Percentiles rank a stretch among this genome's conserved stretches.
These are phyloP conservation scores for Drosophila diplacantha DNA, from an alignment of 2,888 invertebrate genomes.

Conservation along the genomic window DNA sequence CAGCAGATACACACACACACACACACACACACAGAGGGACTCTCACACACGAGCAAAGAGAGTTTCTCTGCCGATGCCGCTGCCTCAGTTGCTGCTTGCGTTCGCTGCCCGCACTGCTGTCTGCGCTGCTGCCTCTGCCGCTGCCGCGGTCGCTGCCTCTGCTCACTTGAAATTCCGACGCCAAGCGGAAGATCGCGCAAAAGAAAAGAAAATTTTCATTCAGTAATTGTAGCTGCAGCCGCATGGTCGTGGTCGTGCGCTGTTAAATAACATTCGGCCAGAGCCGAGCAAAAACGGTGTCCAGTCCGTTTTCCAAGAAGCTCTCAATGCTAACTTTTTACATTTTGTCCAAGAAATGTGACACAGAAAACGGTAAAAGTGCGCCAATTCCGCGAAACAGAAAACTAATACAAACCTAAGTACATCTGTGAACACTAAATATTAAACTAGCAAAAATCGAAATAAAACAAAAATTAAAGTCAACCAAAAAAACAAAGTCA, in stretches of 20 bases:
- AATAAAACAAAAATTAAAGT: constrained; percentile 13
- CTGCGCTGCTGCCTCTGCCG: constrained; percentile 15
- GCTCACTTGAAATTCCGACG: constrained; percentile 24
- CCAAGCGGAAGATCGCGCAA: constrained; percentile 67
- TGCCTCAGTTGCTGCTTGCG: background rate
- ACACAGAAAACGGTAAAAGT: constrained; percentile 3
- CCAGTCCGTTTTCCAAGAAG: constrained; percentile 8
- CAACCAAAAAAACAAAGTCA: constrained; percentile 30
- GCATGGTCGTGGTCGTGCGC: constrained; percentile 58
- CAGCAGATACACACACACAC: constrained; percentile 36
- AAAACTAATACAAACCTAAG: background rate
- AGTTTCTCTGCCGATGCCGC: constrained; percentile 28
- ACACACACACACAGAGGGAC: constrained; percentile 21
- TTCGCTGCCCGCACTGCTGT: constrained; percentile 25
- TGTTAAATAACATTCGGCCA: constrained; percentile 7
- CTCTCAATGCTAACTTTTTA: constrained; percentile 2
- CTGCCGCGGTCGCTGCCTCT: constrained; percentile 14
- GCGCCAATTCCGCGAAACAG: constrained; percentile 9
- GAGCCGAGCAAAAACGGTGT: constrained; percentile 2
- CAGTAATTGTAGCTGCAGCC: constrained; percentile 72
- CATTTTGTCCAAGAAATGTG: constrained; percentile 1
- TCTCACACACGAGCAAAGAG: constrained; percentile 26
- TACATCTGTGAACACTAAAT: constrained; percentile 1
- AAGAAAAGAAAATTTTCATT: constrained; percentile 75
- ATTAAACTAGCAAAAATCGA: background rate